Evolutionary conservation across 2,797 vertebrate genomes (phyloP).

Genomic region (Rachycentron canadum): DNA sequence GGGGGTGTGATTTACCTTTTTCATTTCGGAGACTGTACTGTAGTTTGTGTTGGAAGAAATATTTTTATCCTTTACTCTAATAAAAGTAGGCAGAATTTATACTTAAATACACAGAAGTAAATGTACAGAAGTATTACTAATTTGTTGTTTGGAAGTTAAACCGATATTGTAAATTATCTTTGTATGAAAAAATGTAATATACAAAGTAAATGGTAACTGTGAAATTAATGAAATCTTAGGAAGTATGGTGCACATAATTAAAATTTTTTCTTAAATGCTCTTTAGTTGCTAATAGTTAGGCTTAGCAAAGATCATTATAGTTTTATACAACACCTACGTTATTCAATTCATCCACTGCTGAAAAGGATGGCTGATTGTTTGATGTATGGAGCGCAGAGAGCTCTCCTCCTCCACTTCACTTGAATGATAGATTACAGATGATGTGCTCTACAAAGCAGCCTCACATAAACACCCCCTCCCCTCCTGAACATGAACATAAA

Average conservation of each 20-base stretch:
- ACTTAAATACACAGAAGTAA: background rate
- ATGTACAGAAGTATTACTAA: background rate
- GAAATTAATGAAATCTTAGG: background rate
- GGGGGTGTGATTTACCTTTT: background rate
- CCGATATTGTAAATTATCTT: background rate
- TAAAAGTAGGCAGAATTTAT: background rate
- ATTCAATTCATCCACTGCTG: background rate
- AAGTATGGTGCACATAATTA: background rate
- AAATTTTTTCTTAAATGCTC: background rate
- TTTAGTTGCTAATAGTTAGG: background rate
- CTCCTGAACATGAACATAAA: conserved; percentile 43
- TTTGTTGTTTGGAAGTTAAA: background rate
- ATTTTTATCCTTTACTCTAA: background rate
- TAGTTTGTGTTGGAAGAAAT: background rate
- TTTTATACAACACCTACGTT: background rate
- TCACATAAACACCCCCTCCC: conserved; percentile 40
- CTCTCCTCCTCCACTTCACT: conserved; percentile 49
- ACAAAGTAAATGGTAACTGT: background rate
- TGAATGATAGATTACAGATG: conserved; percentile 71
- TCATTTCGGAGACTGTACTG: background rate
- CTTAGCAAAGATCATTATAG: background rate
- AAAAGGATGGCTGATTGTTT: conserved; percentile 33
- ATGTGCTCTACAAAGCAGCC: conserved; percentile 63
- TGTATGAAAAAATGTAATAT: background rate
- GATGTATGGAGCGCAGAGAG: conserved; percentile 14